Base-by-base conservation (phyloP, 2,888 invertebrate genomes). In the Amblyjoppa fuscipennis region DNA sequence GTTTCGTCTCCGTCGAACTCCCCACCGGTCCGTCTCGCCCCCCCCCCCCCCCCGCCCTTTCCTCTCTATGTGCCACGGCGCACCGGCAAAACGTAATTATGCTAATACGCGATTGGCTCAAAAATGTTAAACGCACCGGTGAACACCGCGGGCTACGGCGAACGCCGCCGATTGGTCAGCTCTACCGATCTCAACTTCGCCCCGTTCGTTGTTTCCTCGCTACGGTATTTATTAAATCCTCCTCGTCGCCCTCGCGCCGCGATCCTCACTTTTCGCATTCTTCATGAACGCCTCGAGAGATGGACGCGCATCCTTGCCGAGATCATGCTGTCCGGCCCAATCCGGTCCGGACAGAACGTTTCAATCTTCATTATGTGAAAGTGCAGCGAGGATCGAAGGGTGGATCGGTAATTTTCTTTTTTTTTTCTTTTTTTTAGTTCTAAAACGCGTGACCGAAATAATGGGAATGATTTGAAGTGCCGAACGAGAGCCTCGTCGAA, bases 61-160 rank as follows among this genome's bases (percentile, higher is more conserved):
- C 56, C 53, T 53, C 56, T 77, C 28, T 71, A 38, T 71, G 56
- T 53, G 56, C 53, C 59, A 45, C 61, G 82, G 45, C 61, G 66
- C 79, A 85, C 83, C 83, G 84, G 89, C 90, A 89, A 92, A 93
- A 92, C 91, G 93, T 92, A 93, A 94, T 94, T 94, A 94, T 94
- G 93, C 92, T 93, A 94, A 94, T 94, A 93, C 92, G 89, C 93
- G 92, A 93, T 93, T 93, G 93, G 93, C 90, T 92, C 89, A 91
- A 92, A 93, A 93, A 93, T 93, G 92, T 91, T 91, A 91, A 92
- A 92, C 91, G 93, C 93, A 92, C 85, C 90, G 89, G 89, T 86
- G 89, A 90, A 87, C 91, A 93, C 93, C 92, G 92, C 92, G 89
- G 93, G 93, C 93, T 91, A 92, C 88, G 83, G 81, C 84, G 83